Evolutionary conservation across 2,888 invertebrate genomes (phyloP), one percentile per base, ranked within the genome.

Genomic region (Arctia plantaginis): DNA sequence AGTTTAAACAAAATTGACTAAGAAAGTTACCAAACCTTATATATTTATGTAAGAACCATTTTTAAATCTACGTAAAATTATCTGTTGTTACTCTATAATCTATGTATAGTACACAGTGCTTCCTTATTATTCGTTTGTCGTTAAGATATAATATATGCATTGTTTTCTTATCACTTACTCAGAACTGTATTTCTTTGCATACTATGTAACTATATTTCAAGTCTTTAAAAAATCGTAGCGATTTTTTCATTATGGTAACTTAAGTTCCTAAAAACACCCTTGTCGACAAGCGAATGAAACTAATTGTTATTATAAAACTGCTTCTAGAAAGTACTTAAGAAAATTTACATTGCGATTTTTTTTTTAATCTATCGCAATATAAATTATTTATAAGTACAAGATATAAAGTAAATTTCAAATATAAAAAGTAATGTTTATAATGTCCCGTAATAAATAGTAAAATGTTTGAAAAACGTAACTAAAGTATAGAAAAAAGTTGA

Each of bases 111-210:
- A 73, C 77, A 83, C 79, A 69, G 77, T 73, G 79, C 80, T 81
- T 85, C 79, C 77, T 75, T 20, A 73, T 70, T 72, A 62, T 74
- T 77, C 30, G 55, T 80, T 79, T 83, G 80, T 74, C 77, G 80
- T 44, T 78, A 76, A 74, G 68, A 41, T 27, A 10, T 30, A 69
- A 69, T n/a, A 71, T 65, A 65, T 33, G 8, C 47, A 51, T 33
- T 27, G 30, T 20, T 65, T 33, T 1, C 59, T 59, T 27, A 20
- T 30, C 23, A 67, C 20, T 47, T 33, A 23, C 33, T 47, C 30
- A 47, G 20, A 47, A 67, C 59, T 59, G 15, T 59, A 59, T 59
- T 59, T 27, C 27, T 41, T 41, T 59, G 59, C 13, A 15, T 15
- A 59, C 27, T 27, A 59, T 12, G 0, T n/a, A n/a, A 55, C n/a